Conservation (phyloP, 2,888 invertebrate species). For the Chamaedrilus cognettii region DNA sequence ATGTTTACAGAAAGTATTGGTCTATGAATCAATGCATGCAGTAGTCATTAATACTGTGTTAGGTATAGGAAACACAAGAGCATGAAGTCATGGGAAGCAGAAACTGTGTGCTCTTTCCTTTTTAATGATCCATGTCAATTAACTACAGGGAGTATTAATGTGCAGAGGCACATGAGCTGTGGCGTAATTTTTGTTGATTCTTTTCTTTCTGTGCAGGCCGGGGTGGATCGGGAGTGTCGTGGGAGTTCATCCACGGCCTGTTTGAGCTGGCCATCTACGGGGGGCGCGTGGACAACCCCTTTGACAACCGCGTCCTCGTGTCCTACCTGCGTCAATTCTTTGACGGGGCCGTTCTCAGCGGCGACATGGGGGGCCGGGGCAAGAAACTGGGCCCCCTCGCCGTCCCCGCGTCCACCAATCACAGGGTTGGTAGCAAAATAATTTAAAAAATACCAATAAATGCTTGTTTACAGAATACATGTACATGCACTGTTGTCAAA, state of each 20-base stretch:
- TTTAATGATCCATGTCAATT: neutral
- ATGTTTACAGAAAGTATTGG: too few relatives aligned
- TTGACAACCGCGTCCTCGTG: conserved; percentile 71
- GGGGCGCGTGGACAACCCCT: conserved; percentile 78
- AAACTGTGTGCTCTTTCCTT: too few relatives aligned
- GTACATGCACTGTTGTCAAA: too few relatives aligned
- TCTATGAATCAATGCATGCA: too few relatives aligned
- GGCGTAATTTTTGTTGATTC: too few relatives aligned
- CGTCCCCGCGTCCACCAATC: conserved; percentile 65
- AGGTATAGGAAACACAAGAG: too few relatives aligned
- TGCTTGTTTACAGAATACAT: too few relatives aligned
- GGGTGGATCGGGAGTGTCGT: conserved; percentile 22
- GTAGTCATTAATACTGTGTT: too few relatives aligned
- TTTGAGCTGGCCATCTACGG: conserved; percentile 82
- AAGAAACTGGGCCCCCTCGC: conserved; percentile 66
- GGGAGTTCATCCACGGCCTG: conserved; percentile 73
- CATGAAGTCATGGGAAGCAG: too few relatives aligned
- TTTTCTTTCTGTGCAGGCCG: too few relatives aligned
- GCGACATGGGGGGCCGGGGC: conserved; percentile 47
- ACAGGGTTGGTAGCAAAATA: conserved; percentile 60
- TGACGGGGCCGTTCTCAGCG: conserved; percentile 48
- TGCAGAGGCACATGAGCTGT: neutral
- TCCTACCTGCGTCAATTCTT: conserved; percentile 67
- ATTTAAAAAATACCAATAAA: too few relatives aligned
- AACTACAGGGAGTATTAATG: neutral